Base-by-base conservation (phyloP, 2,113 vertebrate genomes). In the human (Homo sapiens) region DNA sequence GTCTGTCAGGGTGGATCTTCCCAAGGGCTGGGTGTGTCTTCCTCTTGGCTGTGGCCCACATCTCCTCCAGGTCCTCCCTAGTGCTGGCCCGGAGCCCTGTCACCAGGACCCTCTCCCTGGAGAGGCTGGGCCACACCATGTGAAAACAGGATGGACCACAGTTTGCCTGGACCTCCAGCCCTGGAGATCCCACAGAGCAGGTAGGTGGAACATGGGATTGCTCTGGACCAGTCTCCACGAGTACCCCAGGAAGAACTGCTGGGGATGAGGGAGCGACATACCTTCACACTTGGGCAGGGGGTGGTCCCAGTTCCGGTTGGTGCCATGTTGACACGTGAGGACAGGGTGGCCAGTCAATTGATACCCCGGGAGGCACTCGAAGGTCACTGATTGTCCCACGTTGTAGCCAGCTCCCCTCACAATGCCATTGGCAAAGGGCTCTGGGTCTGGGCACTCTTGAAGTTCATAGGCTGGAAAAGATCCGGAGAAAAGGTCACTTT, bases 381-480 rank as follows among this genome's bases (percentile, higher is more conserved):
- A 99, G 70, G 99, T 99, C 98, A 99, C 99, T 40, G 99, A 99
- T 95, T 99, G 99, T 52, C 99, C 99, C 2, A 99, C 99, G 5
- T 99, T 99, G 98, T 98, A 99, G 40, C 99, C 99, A 0, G 99
- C 99, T n/a, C 99, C 99, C 90, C 99, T 99, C 16, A 99, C 99
- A 11, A 99, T 98, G 0, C 99, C 99, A 2, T 99, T 99, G 6
- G 98, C 99, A 98, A 99, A 99, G 7, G 99, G 99, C 73, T 99
- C 99, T 0, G 99, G 99, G 97, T 99, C 99, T 0, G 99, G 99
- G 82, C 99, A 99, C 13, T 99, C 99, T 97, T 99, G 99, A 14
- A 99, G 99, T 98, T 99, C 99, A 43, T 99, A 99, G 38, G 99
- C 99, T 99, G 96, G 32, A 83, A 96, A 94, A 12, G 40, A 57